Conservation (phyloP, 2,113 vertebrate species). For the Pelusios castaneus region DNA sequence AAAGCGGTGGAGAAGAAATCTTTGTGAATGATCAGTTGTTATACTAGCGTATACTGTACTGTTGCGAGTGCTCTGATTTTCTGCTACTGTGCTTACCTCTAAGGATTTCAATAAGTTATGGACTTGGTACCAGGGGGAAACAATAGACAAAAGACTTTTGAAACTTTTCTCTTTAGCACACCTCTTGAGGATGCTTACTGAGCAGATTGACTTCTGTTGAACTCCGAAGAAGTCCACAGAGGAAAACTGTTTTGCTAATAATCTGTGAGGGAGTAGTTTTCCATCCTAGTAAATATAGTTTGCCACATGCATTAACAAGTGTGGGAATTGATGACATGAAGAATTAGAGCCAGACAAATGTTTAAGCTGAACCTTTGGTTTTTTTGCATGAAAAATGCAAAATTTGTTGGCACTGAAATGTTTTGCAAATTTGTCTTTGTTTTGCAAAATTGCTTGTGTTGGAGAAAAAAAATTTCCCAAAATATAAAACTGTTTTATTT, state of each 20-base stretch:
- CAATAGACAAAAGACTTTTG: neutral
- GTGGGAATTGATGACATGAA: no score
- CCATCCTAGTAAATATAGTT: neutral
- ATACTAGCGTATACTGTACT: neutral
- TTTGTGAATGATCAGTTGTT: neutral
- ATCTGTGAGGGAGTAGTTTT: neutral
- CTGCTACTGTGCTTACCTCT: neutral
- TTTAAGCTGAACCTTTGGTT: neutral
- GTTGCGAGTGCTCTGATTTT: neutral
- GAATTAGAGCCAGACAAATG: neutral
- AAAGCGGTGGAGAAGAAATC: neutral
- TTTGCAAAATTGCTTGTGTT: neutral
- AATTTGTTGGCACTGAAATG: neutral
- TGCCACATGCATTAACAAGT: neutral
- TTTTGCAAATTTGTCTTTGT: neutral
- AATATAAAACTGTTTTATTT: neutral
- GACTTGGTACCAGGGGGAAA: constrained; percentile 3
- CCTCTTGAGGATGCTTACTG: neutral
- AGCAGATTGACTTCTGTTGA: neutral
- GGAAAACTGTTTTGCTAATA: neutral
- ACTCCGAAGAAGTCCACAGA: neutral
- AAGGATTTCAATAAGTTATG: constrained; percentile 31
- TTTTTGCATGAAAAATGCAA: neutral
- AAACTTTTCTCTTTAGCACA: neutral
- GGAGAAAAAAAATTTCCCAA: neutral